phyloP scores from a whole-genome alignment of 37 sponge, comb jelly and placozoan species.

The Hormiphora californensis region DNA sequence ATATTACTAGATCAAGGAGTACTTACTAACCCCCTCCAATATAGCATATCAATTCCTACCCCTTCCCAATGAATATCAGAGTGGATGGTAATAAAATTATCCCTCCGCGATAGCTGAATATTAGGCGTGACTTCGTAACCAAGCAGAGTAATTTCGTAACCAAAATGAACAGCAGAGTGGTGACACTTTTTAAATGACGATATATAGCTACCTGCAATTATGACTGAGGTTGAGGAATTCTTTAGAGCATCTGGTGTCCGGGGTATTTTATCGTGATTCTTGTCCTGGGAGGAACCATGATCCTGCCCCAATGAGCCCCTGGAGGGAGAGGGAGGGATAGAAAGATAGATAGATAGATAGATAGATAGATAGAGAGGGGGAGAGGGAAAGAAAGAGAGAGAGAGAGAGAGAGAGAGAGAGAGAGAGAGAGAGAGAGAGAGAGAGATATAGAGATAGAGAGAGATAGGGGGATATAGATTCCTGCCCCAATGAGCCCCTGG shows the following conservation, averaged over 20 bases:
- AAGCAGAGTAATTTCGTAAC: too few relatives aligned
- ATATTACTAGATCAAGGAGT: too few relatives aligned
- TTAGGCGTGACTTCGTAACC: too few relatives aligned
- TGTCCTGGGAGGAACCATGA: background rate
- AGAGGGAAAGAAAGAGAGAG: background rate
- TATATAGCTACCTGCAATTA: constrained; percentile 2
- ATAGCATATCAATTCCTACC: too few relatives aligned
- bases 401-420: background rate
- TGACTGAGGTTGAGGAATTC: constrained; percentile 28
- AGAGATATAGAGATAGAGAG: too few relatives aligned
- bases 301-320: background rate
- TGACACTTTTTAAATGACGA: background rate
- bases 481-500: too few relatives aligned
- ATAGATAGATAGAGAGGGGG: background rate
- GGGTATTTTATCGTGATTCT: background rate
- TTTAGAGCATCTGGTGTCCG: background rate
- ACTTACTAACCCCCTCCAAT: too few relatives aligned
- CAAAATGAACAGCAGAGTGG: too few relatives aligned
- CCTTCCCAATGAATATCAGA: too few relatives aligned
- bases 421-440: background rate
- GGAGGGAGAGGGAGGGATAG: background rate
- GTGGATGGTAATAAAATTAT: too few relatives aligned
- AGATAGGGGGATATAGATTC: too few relatives aligned
- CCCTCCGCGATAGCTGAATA: too few relatives aligned
- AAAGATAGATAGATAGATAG: background rate